Base-by-base conservation (phyloP, 1,140 invertebrate species). In the Drosophila suzukii region DNA sequence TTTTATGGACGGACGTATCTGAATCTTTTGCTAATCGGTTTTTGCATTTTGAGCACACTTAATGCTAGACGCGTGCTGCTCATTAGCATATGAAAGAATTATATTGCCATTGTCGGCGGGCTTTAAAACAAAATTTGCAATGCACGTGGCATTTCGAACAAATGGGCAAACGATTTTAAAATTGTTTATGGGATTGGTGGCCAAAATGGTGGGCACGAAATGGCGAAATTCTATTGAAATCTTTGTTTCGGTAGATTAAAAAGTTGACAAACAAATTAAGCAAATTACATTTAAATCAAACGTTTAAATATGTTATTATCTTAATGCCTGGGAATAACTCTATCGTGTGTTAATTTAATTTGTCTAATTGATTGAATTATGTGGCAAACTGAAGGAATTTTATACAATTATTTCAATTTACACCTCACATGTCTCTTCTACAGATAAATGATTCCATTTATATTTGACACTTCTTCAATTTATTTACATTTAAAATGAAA, bases 21-120 rank as follows among this genome's bases (percentile, higher is more conserved):
- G 60, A 66, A 63, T 60, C 61, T 65, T 43, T 61, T 73, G 75
- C 84, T 89, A 88, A 89, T 88, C 84, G 84, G 55, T 88, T 89
- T 76, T 75, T 58, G 83, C 82, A 86, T 81, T 82, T 63, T 57
- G 70, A 74, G 68, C 81, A 66, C 47, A 50, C 81, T 77, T 88
- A 88, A 88, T 88, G 80, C 84, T 58, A 56, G 78, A 84, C 57
- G 80, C 84, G 84, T 88, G 84, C 63, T 75, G 32, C 67, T 78
- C 75, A 88, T 88, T 88, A 80, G 77, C 84, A 88, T 88, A 84
- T 89, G 76, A 73, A 86, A 83, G 70, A 77, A 76, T 76, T 80
- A 61, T 76, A 55, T 58, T 24, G 65, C 43, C 43, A 67, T 60
- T 67, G 66, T 54, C 49, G 61, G 32, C 41, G 32, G 41, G 24